Evolutionary conservation across 1,140 invertebrate species (phyloP), one percentile per base, ranked within the genome.

Genomic region (Eumeta japonica): DNA sequence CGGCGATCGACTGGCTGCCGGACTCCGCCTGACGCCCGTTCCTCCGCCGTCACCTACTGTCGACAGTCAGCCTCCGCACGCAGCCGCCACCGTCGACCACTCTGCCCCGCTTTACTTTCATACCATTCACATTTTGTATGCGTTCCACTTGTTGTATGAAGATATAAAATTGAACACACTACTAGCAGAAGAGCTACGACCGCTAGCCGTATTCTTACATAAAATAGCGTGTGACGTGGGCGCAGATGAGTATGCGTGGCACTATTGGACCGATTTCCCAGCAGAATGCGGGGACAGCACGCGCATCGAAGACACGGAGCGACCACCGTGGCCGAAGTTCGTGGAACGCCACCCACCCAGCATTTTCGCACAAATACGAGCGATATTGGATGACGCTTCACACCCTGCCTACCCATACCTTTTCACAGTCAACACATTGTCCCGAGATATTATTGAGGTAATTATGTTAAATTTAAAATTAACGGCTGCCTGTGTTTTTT

Each of bases 181-280:
- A 1, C 76, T 88, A 42, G 80, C 79, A 13, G 81, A 86, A 37
- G 82, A 86, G 45, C 66, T 91, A 34, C 77, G 80, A 29, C 75
- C 84, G 0, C 54, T 97, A 13, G 88, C 83, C 0, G 72, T 80
- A 30, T 80, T 94, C 27, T 66, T 96, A 7, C 83, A 86, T 57
- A 88, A 92, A 54, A 63, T 97, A 31, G 82, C 90, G 1, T 78
- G 77, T 16, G 90, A 94, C 67, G 78, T 97, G 33, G 79, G 82
- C 35, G 76, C 92, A 16, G 65, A 80, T 0, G 68, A 77, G 13
- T 97, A 91, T 55, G 64, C 83, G 9, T 80, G 88, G 52, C 84
- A 92, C 61, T 97, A 97, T 61, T 88, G 89, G 75, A 72, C 88
- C 44, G 92, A 97, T 74, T 93, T 87, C 57, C 91, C 93, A 0